A percentile compares a stretch with the other conserved stretches of the same genome.
Conservation (phyloP, 2,113 vertebrate species). For the Climacteris rufus region DNA sequence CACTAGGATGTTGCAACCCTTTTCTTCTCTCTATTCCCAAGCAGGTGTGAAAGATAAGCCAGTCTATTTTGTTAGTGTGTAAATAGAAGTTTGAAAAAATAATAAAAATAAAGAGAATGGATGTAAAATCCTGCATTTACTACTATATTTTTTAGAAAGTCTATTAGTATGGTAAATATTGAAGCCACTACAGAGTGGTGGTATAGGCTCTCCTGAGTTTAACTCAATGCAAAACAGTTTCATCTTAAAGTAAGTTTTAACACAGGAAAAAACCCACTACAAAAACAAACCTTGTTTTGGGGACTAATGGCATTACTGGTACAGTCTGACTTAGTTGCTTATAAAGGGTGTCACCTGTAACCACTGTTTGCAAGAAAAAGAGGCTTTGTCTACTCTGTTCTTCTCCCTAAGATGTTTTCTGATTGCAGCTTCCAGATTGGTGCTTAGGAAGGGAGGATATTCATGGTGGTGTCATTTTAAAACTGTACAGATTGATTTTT, state of each 20-base stretch:
- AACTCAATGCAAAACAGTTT: background rate
- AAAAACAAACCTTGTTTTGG: background rate
- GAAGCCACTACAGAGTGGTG: background rate
- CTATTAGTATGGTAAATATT: background rate
- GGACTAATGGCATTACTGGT: too few relatives aligned
- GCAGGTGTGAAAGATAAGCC: background rate
- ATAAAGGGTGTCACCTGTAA: background rate
- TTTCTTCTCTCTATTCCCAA: background rate
- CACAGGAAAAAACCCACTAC: background rate
- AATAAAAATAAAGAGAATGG: accelerated
- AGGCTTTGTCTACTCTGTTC: background rate
- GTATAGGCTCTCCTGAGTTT: background rate
- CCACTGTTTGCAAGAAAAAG: background rate
- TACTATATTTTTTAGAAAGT: background rate
- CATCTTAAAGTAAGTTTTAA: background rate
- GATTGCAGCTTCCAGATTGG: background rate
- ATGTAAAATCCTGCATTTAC: background rate
- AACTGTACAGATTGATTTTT: background rate
- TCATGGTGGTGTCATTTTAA: background rate
- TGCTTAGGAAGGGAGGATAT: background rate
- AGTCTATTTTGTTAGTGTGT: background rate
- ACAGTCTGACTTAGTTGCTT: too few relatives aligned
- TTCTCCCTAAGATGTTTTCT: background rate
- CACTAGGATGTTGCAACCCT: background rate
- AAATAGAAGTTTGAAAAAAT: background rate